These are phyloP conservation scores for Etia nguti DNA, from an alignment of 2,113 vertebrate genomes.

Conservation along the genomic window DNA sequence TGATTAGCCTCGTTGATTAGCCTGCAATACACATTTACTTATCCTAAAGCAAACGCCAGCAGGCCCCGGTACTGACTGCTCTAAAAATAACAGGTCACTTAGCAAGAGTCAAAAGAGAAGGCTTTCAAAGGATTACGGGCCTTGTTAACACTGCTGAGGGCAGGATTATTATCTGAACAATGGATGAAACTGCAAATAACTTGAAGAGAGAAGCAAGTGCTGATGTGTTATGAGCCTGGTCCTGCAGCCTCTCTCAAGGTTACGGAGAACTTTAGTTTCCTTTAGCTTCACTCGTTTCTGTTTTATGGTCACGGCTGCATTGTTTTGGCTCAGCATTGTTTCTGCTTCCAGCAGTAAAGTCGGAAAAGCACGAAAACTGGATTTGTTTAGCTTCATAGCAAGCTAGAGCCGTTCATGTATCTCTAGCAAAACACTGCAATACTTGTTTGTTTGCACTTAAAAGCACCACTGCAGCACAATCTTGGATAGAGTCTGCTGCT, in stretches of 20 bases:
- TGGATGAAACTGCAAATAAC: background rate
- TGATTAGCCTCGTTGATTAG: background rate
- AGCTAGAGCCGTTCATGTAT: background rate
- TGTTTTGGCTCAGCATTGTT: background rate
- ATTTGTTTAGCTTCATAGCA: background rate
- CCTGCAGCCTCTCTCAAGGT: background rate
- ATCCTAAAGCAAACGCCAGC: background rate
- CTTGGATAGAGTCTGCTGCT: background rate
- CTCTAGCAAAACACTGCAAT: background rate
- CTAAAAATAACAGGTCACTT: background rate
- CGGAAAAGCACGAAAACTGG: background rate
- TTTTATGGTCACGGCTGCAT: background rate
- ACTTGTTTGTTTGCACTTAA: background rate
- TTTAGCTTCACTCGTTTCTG: background rate
- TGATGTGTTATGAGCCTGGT: background rate
- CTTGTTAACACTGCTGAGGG: background rate
- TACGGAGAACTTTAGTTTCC: background rate
- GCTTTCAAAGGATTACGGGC: background rate
- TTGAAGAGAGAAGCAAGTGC: background rate
- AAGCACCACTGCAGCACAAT: background rate
- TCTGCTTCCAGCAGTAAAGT: background rate
- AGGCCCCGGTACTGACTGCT: background rate
- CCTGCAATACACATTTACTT: background rate
- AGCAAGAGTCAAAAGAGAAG: background rate
- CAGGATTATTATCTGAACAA: background rate